Percentiles rank a stretch among this genome's conserved stretches.
phyloP scores from a whole-genome alignment of 2,888 invertebrate species.

The Acrobasis repandana region DNA sequence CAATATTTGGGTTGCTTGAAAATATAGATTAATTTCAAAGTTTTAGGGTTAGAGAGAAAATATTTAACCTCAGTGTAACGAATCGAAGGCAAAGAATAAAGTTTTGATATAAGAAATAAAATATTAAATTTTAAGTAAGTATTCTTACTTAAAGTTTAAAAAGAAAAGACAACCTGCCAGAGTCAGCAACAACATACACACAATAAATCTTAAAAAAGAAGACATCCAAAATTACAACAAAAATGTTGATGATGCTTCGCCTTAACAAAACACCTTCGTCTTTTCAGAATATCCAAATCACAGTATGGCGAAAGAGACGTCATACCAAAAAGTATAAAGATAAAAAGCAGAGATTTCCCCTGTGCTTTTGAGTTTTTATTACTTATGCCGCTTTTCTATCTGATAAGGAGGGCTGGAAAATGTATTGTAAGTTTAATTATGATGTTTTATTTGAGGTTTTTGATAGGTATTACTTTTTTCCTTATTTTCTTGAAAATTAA shows the following conservation, averaged over 20 bases:
- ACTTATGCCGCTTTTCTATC: conserved; percentile 30
- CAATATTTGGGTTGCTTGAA: too few relatives aligned
- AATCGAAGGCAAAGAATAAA: too few relatives aligned
- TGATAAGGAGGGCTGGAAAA: conserved; percentile 29
- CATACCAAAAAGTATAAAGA: conserved; percentile 33
- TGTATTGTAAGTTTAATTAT: conserved; percentile 30
- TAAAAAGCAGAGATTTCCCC: conserved; percentile 35
- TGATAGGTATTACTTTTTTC: too few relatives aligned
- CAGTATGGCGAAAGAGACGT: conserved; percentile 28
- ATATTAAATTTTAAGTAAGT: too few relatives aligned
- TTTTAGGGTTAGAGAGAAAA: too few relatives aligned
- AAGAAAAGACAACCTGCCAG: too few relatives aligned
- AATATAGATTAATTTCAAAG: too few relatives aligned
- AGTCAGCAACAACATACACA: neutral
- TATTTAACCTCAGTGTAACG: too few relatives aligned
- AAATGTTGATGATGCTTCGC: neutral
- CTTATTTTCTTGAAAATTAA: too few relatives aligned
- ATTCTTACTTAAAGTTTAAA: too few relatives aligned
- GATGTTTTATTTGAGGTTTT: conserved; percentile 1
- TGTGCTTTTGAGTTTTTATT: conserved; percentile 32
- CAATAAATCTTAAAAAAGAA: neutral
- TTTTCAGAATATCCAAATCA: conserved; percentile 21
- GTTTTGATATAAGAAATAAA: too few relatives aligned
- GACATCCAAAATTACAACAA: neutral
- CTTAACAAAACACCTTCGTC: conserved; percentile 23